Evolutionary conservation across 2,888 invertebrate genomes (phyloP).

Genomic region (Patella pellucida): DNA sequence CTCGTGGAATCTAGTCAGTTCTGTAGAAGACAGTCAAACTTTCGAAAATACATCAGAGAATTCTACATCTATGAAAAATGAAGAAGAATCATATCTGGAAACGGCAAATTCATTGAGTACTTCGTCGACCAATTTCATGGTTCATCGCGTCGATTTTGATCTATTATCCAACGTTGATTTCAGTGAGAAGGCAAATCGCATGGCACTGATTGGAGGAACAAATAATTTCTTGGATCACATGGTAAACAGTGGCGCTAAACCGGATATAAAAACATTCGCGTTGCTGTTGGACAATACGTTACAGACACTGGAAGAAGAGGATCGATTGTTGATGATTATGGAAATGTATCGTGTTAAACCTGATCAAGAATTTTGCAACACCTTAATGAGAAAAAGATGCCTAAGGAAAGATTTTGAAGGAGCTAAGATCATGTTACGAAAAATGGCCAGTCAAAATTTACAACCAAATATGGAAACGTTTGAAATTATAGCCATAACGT

Average conservation of each 20-base stretch:
- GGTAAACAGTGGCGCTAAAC: slow-evolving; percentile 78
- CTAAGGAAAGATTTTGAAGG: slow-evolving; percentile 79
- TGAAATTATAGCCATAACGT: slow-evolving; percentile 86
- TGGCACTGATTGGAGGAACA: slow-evolving; percentile 82
- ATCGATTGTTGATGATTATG: slow-evolving; percentile 78
- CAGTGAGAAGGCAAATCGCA: slow-evolving; percentile 42
- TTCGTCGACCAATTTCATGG: slow-evolving; percentile 17
- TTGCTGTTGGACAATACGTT: slow-evolving; percentile 83
- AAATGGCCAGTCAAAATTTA: slow-evolving; percentile 49
- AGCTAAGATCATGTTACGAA: slow-evolving; percentile 78
- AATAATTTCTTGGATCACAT: slow-evolving; percentile 84
- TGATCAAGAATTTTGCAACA: slow-evolving; percentile 88
- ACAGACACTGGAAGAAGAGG: slow-evolving; percentile 78
- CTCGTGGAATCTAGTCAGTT: neutral
- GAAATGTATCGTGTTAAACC: slow-evolving; percentile 73
- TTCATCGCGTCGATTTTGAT: neutral
- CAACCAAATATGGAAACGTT: slow-evolving; percentile 78
- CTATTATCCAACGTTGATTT: slow-evolving; percentile 31
- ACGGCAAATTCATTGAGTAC: neutral
- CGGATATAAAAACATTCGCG: slow-evolving; percentile 85
- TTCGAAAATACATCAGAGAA: too few species aligned
- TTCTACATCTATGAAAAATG: too few species aligned
- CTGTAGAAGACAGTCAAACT: too few species aligned
- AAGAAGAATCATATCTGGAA: too few species aligned
- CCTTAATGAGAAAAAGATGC: slow-evolving; percentile 86